Conservation (phyloP, 1,140 invertebrate genomes). For the Philaenus spumarius region DNA sequence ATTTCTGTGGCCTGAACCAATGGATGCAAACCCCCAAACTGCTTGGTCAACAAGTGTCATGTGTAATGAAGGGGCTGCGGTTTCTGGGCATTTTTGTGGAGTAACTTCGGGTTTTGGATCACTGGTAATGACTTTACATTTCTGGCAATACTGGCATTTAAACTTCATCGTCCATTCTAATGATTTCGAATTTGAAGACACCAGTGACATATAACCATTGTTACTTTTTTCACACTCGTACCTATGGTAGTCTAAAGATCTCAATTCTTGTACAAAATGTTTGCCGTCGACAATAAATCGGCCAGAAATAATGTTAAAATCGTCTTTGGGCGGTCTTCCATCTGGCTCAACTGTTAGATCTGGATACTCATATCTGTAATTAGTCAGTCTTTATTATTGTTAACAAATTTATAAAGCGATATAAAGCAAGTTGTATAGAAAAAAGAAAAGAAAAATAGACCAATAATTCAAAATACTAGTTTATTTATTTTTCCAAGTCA, state of each 20-base stretch:
- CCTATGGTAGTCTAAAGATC: constrained; percentile 11
- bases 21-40: constrained; percentile 12
- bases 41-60: constrained; percentile 8
- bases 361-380: background rate
- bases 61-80: background rate
- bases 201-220: constrained; percentile 5
- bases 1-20: constrained; percentile 14
- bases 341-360: constrained; percentile 3
- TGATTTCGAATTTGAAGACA: background rate
- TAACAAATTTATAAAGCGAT: background rate
- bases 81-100: no score
- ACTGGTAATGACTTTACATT: background rate
- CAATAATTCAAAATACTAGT: no score
- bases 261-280: constrained; percentile 9
- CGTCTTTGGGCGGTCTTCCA: constrained; percentile 4
- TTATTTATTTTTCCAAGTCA: no score
- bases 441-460: background rate
- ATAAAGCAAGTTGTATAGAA: background rate
- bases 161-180: constrained; percentile 11
- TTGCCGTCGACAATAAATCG: constrained; percentile 10
- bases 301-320: constrained; percentile 7
- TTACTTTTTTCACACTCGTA: constrained; percentile 8
- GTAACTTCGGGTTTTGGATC: constrained; percentile 5
- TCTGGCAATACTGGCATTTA: background rate
- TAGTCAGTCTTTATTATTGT: background rate